A percentile compares a stretch with the other conserved stretches of the same genome.
These are phyloP conservation scores for Prietella phreatophila DNA, from an alignment of 2,113 vertebrate species.

Conservation along the genomic window DNA sequence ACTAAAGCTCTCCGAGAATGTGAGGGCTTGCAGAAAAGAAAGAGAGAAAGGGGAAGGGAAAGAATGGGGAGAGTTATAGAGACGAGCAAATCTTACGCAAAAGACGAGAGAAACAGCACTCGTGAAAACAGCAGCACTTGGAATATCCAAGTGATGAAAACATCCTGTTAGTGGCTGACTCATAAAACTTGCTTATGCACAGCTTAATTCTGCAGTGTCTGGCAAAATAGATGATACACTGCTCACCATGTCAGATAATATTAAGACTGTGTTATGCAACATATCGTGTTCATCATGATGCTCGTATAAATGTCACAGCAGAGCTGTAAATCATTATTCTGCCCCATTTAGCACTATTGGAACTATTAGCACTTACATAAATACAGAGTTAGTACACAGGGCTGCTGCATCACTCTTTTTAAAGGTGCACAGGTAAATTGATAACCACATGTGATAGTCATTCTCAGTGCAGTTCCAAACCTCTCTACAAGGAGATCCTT, in stretches of 20 bases:
- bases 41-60: conserved; percentile 32
- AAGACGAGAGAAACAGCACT: neutral
- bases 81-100: conserved; percentile 44
- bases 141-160: conserved; percentile 25
- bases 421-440: neutral
- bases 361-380: neutral
- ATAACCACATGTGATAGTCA: conserved; percentile 2
- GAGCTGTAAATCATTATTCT: neutral
- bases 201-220: conserved; percentile 1
- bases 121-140: conserved; percentile 31
- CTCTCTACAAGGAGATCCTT: neutral
- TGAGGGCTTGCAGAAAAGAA: conserved; percentile 61
- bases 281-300: neutral
- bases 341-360: neutral
- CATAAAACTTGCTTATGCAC: conserved; percentile 24
- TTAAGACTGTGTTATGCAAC: neutral
- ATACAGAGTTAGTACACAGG: neutral
- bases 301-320: neutral
- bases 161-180: neutral
- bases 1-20: conserved; percentile 72
- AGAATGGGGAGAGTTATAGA: conserved; percentile 45
- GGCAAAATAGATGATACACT: neutral
- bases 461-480: neutral
- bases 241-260: neutral
- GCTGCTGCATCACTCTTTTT: neutral